Evolutionary conservation across 1,140 invertebrate genomes (phyloP), one percentile per base, ranked within the genome.

Genomic region (Panagrolaimus sp.): DNA sequence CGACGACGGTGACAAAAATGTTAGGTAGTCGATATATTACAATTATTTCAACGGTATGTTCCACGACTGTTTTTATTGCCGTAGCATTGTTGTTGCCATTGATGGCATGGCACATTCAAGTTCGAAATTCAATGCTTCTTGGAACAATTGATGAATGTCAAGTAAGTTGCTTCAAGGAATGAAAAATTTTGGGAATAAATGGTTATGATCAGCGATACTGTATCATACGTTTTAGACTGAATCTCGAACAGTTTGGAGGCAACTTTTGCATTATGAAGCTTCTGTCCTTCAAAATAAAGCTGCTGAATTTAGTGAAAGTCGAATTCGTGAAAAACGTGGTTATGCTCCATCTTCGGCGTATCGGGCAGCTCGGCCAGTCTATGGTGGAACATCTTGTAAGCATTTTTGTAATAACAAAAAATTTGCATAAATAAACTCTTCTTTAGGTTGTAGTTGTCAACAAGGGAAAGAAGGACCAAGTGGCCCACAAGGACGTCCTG

Each of bases 91-190:
- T n/a, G 4, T 6, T 58, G 52, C 52, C 52, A 28, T 12, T 58
- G 0, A 17, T 58, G n/a, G 21, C 21, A 26, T 12, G 28, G 10
- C 52, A 17, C 12, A 58, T 58, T 21, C 52, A 58, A 21, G 21
- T 58, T 28, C 52, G 52, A 14, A 58, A 58, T 6, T 1, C 52
- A 4, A 12, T n/a, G 15, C 52, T 58, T 12, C 12, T 58, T 12
- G 52, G 14, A 21, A 58, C 28, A 14, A 28, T 58, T 58, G 52
- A 58, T 21, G 52, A 58, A 28, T 58, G 52, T 28, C 15, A 58
- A 28, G 10, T 58, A 21, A 28, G 28, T n/a, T n/a, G n/a, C n/a
- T n/a, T n/a, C n/a, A n/a, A n/a, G n/a, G 7, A 52, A n/a, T 2
- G 26, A 52, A 8, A 52, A 52, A 8, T 21, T 52, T 10, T 52